Evolutionary conservation across 2,797 vertebrate genomes (phyloP).

Genomic region (Anas acuta): DNA sequence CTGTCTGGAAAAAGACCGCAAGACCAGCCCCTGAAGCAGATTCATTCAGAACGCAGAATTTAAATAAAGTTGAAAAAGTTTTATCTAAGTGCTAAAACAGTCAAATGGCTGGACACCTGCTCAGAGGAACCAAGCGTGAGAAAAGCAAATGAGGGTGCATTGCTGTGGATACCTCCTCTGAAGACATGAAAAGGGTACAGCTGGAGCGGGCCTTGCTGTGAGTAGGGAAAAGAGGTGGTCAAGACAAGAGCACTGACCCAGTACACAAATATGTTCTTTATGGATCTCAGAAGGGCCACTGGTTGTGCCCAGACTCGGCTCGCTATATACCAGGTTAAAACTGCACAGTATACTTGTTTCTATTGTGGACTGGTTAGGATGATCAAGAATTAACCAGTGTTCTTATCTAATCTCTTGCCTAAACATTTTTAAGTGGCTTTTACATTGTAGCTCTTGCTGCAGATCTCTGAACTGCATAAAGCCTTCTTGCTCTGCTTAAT

Average conservation of each 20-base stretch:
- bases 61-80: neutral
- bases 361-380: neutral
- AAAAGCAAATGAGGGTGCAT: neutral
- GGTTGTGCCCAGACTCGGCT: neutral
- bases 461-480: neutral
- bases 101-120: neutral
- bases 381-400: neutral
- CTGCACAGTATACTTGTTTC: neutral
- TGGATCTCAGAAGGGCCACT: neutral
- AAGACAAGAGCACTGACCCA: neutral
- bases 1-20: fast-evolving
- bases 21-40: neutral
- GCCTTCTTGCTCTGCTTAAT: neutral
- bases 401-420: neutral
- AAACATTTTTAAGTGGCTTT: neutral
- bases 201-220: neutral
- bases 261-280: neutral
- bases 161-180: neutral
- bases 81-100: neutral
- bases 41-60: neutral
- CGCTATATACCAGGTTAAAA: neutral
- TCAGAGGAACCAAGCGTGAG: neutral
- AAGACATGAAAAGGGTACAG: neutral
- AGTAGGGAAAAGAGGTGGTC: neutral
- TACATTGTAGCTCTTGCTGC: neutral